phyloP scores from a whole-genome alignment of 2,113 vertebrate species.

The Aythya baeri region DNA sequence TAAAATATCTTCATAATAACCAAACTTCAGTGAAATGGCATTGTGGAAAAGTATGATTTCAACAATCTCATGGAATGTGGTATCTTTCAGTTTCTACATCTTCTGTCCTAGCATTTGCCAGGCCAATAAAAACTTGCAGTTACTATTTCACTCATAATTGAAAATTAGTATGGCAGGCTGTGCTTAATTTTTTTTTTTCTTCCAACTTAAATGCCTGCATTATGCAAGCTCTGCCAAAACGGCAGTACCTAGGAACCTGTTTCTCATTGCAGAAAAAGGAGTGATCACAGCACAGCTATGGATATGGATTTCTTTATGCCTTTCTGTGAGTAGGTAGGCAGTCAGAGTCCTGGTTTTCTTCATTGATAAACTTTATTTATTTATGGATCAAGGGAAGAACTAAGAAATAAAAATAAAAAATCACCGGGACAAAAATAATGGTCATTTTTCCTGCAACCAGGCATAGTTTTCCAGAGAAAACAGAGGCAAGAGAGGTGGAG shows the following conservation, averaged over 20 bases:
- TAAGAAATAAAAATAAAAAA: background rate
- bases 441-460: background rate
- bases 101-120: background rate
- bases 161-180: background rate
- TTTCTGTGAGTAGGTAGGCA: background rate
- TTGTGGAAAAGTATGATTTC: background rate
- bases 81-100: background rate
- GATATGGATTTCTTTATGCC: background rate
- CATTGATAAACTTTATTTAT: background rate
- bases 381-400: background rate
- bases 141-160: background rate
- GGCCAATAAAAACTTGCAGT: background rate
- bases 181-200: background rate
- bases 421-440: background rate
- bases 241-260: background rate
- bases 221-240: background rate
- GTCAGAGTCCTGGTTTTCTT: background rate
- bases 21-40: background rate
- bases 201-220: background rate
- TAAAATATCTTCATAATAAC: background rate
- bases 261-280: background rate
- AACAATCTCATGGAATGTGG: background rate
- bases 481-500: background rate
- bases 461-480: background rate
- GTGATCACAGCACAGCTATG: accelerated